Evolutionary conservation across 53 echinoderm and acorn worm genomes (phyloP).

Genomic region (Mesocentrotus franciscanus): DNA sequence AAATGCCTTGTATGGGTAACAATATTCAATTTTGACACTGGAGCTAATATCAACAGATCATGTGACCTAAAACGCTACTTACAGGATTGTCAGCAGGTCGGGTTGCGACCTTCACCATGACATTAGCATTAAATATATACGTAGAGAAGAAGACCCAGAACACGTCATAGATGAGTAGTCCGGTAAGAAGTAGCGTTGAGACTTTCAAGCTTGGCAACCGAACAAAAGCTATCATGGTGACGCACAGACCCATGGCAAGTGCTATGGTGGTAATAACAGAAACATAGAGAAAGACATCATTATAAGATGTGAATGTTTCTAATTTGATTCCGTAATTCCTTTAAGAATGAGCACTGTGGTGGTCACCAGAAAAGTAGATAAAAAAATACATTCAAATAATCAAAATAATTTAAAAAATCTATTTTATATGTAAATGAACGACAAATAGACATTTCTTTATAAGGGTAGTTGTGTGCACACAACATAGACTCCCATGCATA

Average conservation of each 20-base stretch:
- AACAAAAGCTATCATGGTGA: conserved; percentile 99
- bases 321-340: too few species aligned
- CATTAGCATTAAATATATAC: conserved; percentile 99
- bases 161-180: conserved; percentile 97
- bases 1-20: too few species aligned
- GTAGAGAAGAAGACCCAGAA: conserved; percentile 99
- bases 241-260: conserved; percentile 99
- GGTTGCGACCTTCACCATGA: conserved; percentile 98
- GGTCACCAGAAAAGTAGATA: too few species aligned
- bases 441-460: too few species aligned
- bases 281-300: background rate
- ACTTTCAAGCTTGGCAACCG: conserved; percentile 95
- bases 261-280: conserved; percentile 69
- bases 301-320: background rate
- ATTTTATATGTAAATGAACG: too few species aligned
- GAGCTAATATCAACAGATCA: too few species aligned
- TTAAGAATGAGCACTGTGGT: too few species aligned
- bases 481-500: too few species aligned
- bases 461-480: too few species aligned
- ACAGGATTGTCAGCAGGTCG: conserved; percentile 99
- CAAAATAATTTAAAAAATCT: too few species aligned
- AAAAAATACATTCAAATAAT: too few species aligned
- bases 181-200: conserved; percentile 94
- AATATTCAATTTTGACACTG: too few species aligned
- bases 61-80: conserved; percentile 43